Evolutionary conservation across 2,797 vertebrate species (phyloP).

Genomic region (Rhyacichthys aspro): DNA sequence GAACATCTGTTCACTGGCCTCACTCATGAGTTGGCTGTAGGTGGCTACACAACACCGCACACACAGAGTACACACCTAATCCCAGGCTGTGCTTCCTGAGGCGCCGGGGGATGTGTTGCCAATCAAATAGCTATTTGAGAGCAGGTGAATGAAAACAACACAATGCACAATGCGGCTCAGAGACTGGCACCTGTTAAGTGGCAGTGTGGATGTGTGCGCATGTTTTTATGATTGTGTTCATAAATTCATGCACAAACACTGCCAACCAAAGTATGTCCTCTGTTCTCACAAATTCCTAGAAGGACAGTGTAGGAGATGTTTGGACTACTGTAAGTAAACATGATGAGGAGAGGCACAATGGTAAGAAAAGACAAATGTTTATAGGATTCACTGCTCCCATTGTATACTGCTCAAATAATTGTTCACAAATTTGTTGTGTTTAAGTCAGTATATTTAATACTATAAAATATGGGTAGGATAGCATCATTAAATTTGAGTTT

Average conservation of each 20-base stretch:
- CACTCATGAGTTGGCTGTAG: slow-evolving; percentile 67
- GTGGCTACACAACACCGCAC: slow-evolving; percentile 47
- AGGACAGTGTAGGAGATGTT: slow-evolving; percentile 24
- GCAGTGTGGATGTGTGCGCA: slow-evolving; percentile 12
- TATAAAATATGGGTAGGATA: background rate
- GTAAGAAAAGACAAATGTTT: slow-evolving; percentile 15
- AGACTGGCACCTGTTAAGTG: slow-evolving; percentile 37
- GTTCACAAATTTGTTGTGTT: background rate
- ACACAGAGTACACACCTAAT: slow-evolving; percentile 66
- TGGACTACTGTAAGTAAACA: slow-evolving; percentile 36
- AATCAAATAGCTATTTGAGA: slow-evolving; percentile 73
- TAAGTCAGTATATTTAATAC: background rate
- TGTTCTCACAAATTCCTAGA: slow-evolving; percentile 43
- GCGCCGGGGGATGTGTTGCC: slow-evolving; percentile 70
- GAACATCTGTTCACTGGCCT: slow-evolving; percentile 74
- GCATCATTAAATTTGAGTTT: background rate
- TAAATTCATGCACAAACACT: slow-evolving; percentile 33
- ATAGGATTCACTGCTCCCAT: slow-evolving; percentile 8
- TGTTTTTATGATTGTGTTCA: slow-evolving; percentile 43
- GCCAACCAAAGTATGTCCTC: slow-evolving; percentile 22
- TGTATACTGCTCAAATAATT: slow-evolving; percentile 18
- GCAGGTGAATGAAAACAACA: slow-evolving; percentile 72
- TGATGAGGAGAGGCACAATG: slow-evolving; percentile 9
- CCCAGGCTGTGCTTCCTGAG: slow-evolving; percentile 69
- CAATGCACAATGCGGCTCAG: slow-evolving; percentile 57